Conservation (phyloP, 2,113 vertebrate species). For the Triplophysa dalaica region DNA sequence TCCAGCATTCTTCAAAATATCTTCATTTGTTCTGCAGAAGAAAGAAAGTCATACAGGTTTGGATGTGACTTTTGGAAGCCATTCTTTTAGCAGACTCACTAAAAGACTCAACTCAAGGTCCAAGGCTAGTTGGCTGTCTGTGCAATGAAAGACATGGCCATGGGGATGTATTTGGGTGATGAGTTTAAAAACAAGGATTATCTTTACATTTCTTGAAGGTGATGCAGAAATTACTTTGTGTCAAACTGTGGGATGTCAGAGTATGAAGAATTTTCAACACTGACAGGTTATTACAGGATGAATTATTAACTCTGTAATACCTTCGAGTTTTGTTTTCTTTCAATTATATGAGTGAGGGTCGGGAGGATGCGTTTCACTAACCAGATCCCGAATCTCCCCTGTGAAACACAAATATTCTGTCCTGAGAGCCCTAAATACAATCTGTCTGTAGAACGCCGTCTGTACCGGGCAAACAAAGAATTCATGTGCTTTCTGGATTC, state of each 20-base stretch:
- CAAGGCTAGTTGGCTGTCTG: no score
- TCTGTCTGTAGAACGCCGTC: constrained; percentile 51
- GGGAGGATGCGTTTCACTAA: constrained; percentile 37
- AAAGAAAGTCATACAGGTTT: no score
- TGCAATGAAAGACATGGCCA: no score
- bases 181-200: no score
- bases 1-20: no score
- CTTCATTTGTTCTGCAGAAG: no score
- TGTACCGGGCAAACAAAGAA: constrained; percentile 66
- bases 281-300: not conserved
- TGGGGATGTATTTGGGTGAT: no score
- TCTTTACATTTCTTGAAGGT: no score
- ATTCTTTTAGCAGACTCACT: no score
- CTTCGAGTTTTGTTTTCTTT: constrained; percentile 14
- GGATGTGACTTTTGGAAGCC: no score
- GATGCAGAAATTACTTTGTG: not conserved
- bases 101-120: no score
- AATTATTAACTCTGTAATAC: constrained; percentile 23
- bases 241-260: not conserved
- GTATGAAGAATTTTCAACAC: not conserved
- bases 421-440: constrained; percentile 18
- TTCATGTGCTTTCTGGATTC: constrained; percentile 67
- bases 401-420: constrained; percentile 12
- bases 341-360: constrained; percentile 16
- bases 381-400: constrained; percentile 40